Evolutionary conservation across 23 tunicate species (phyloP).

Genomic region (Botrylloides violaceus): DNA sequence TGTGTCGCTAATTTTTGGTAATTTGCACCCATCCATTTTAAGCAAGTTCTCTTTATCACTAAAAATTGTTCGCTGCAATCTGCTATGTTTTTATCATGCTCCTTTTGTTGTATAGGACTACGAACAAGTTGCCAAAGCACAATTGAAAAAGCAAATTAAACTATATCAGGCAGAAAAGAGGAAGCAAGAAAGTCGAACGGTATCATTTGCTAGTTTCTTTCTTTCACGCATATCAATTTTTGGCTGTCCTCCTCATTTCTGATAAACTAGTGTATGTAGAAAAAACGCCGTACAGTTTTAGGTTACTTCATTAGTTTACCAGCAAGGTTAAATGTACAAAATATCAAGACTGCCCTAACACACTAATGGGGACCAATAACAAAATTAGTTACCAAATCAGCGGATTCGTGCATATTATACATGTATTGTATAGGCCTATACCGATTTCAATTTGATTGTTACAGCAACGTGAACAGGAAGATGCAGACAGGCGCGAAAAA

Average conservation of each 20-base stretch:
- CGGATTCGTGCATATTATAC: too few species aligned
- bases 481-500: conserved; percentile 61
- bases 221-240: neutral
- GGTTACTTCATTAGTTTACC: too few species aligned
- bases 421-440: too few species aligned
- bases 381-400: too few species aligned
- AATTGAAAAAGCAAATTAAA: conserved; percentile 70
- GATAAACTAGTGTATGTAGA: too few species aligned
- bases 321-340: too few species aligned
- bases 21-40: neutral
- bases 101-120: conserved; percentile 31
- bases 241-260: neutral
- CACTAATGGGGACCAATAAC: too few species aligned
- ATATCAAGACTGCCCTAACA: too few species aligned
- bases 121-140: conserved; percentile 84
- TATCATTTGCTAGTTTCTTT: neutral
- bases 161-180: conserved; percentile 47
- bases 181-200: conserved; percentile 55
- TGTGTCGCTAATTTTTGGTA: neutral
- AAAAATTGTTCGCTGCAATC: neutral
- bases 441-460: neutral
- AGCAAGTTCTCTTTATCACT: too few species aligned
- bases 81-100: neutral
- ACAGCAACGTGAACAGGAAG: conserved; percentile 56
- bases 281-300: too few species aligned